Base-by-base conservation (phyloP, 2,888 invertebrate species). In the Lumbricus terrestris region DNA sequence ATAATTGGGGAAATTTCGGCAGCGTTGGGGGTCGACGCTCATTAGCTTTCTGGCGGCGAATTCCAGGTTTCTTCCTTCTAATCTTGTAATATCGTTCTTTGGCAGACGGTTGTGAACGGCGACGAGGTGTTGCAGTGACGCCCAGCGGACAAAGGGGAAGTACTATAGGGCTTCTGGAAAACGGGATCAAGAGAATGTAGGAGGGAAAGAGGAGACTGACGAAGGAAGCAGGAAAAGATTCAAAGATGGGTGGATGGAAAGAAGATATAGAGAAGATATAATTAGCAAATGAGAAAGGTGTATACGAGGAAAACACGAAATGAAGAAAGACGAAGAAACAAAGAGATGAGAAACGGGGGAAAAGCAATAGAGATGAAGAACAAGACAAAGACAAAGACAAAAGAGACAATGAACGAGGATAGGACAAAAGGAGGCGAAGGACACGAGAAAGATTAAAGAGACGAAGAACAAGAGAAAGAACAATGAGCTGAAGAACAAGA, bases 1-100 rank as follows among this genome's bases (percentile, higher is more conserved):
- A 85, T 85, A 85, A 85, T 85, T 85, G 85, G 85, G 69, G 85
- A 85, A 37, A 85, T 85, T 85, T 85, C 35, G 85, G 85, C 85
- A 83, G 18, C 83, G 11, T 16, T 35, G 83, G 20, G 20, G 33
- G 33, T 11, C 83, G 85, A 23, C 85, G 85, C 85, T 85, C 85
- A 85, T 85, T 85, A 85, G 85, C 85, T 85, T 85, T 85, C 85
- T 15, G 85, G 29, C 85, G 85, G 85, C 85, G 23, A 23, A 23
- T 34, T 37, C 35, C 83, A 16, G 35, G 16, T 23, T 23, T 35
- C 37, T 37, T 34, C 85, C 85, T 85, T 85, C 85, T 85, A 85
- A 85, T 85, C 85, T 34, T 85, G 85, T 85, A 16, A 37, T 37
- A 37, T 35, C 34, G 35, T 85, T 23, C 85, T 29, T 35, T 20